phyloP scores from a whole-genome alignment of 2,113 vertebrate genomes.

The Pseudorectes ferrugineus region DNA sequence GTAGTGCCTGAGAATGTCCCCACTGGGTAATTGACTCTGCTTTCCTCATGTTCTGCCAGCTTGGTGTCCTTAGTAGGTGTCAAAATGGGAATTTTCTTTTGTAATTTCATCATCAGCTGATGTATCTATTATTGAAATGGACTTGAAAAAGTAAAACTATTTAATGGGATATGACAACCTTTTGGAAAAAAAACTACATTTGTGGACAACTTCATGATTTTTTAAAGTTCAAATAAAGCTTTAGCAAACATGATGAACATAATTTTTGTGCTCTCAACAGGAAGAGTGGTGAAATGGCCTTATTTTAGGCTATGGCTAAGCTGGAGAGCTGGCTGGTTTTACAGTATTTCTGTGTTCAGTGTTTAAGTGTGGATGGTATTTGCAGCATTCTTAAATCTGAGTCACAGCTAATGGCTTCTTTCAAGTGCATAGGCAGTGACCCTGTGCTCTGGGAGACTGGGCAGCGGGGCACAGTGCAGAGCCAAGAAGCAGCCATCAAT shows the following conservation, averaged over 20 bases:
- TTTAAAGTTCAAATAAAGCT: background rate
- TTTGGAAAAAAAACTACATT: background rate
- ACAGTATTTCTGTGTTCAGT: background rate
- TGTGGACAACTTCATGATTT: background rate
- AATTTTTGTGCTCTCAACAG: background rate
- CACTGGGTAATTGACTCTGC: background rate
- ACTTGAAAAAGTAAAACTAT: background rate
- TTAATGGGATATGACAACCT: background rate
- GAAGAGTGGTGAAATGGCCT: background rate
- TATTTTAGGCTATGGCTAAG: background rate
- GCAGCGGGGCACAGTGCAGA: background rate
- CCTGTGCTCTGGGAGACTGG: background rate
- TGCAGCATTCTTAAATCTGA: background rate
- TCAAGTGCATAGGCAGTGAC: fast-evolving
- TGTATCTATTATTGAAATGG: background rate
- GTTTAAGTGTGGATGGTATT: background rate
- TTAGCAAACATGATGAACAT: background rate
- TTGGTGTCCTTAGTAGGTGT: fast-evolving
- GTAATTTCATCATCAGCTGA: background rate
- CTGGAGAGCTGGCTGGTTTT: background rate
- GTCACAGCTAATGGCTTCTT: background rate
- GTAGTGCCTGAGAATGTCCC: background rate
- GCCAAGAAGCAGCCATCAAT: background rate
- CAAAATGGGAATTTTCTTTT: background rate
- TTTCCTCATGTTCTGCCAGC: background rate